Percentiles rank a stretch among this genome's conserved stretches.
Conservation (phyloP, 1,140 invertebrate species). For the Leptestheria dahalacensis region DNA sequence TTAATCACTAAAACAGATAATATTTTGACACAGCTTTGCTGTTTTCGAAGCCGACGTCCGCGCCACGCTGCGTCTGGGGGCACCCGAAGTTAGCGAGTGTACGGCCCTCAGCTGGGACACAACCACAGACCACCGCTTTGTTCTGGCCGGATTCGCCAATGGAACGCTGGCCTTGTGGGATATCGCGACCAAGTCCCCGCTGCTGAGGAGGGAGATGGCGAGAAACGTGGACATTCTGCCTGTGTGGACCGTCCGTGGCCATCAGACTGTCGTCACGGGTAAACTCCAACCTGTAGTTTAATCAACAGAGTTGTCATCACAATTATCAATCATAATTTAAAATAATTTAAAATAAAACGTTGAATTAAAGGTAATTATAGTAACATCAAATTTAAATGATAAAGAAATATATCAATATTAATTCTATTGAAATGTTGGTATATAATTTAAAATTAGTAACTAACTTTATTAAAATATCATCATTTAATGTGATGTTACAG, state of each 20-base stretch:
- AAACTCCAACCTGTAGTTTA: conserved; percentile 13
- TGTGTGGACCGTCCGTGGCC: conserved; percentile 25
- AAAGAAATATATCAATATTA: too few species aligned
- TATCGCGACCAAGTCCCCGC: conserved; percentile 33
- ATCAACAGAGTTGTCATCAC: too few species aligned
- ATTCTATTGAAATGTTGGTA: too few species aligned
- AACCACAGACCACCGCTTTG: conserved; percentile 25
- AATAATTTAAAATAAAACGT: too few species aligned
- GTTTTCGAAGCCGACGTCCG: conserved; percentile 30
- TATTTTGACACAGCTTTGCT: conserved; percentile 20
- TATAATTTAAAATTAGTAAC: too few species aligned
- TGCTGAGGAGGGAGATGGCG: conserved; percentile 30
- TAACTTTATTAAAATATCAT: too few species aligned
- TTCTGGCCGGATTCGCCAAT: conserved; percentile 45
- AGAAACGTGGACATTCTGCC: conserved; percentile 29
- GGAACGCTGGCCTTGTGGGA: conserved; percentile 44
- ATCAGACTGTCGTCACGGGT: conserved; percentile 28
- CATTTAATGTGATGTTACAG: too few species aligned
- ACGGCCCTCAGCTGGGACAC: conserved; percentile 32
- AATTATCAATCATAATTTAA: too few species aligned
- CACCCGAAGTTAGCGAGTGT: conserved; percentile 28
- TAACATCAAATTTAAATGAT: too few species aligned
- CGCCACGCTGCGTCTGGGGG: conserved; percentile 27
- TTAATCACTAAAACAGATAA: not conserved
- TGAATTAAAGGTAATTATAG: too few species aligned